Base-by-base conservation (phyloP, 2,888 invertebrate genomes). In the Ochropleura plecta region DNA sequence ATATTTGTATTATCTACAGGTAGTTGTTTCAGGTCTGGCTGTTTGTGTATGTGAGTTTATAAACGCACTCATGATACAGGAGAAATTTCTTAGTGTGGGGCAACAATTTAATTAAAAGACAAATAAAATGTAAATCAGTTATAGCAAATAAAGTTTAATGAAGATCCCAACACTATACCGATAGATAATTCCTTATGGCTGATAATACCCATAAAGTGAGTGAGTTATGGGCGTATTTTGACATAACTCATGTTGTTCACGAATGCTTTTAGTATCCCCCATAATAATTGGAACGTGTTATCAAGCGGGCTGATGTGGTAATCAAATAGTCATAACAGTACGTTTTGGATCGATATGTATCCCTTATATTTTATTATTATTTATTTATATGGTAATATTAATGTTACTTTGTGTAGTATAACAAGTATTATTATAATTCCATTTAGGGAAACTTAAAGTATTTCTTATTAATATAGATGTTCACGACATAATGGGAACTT, bases 231-330 rank as follows among this genome's bases (percentile, higher is more conserved):
- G 57, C 49, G 46, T 63, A 65, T 75, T 66, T 70, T 48, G 40
- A 79, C 55, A 79, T 76, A 79, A 82, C 73, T 69, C 72, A 62
- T 66, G 62, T 66, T 70, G 67, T 78, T 70, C 65, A 72, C 55
- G 63, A 51, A 71, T 63, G 73, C 59, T 78, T 85, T 83, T 83
- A 85, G 71, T 65, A 62, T 75, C 40, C 62, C 71, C n/a, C 55
- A 80, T 77, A 69, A 85, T 78, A 75, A 78, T 82, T 78, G 59
- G 70, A n/a, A 65, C 48, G 48, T 68, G 62, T 46, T 76, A 59
- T 79, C 62, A 69, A 64, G 46, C 30, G 53, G 59, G 12, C 42
- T 48, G 16, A 49, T 78, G 55, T 18, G 62, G 63, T 77, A 63
- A 73, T 77, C 80, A 55, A 77, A 76, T 57, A 51, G 73, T 62